phyloP scores from a whole-genome alignment of 2,888 invertebrate genomes.

The Ctenicera cuprea region DNA sequence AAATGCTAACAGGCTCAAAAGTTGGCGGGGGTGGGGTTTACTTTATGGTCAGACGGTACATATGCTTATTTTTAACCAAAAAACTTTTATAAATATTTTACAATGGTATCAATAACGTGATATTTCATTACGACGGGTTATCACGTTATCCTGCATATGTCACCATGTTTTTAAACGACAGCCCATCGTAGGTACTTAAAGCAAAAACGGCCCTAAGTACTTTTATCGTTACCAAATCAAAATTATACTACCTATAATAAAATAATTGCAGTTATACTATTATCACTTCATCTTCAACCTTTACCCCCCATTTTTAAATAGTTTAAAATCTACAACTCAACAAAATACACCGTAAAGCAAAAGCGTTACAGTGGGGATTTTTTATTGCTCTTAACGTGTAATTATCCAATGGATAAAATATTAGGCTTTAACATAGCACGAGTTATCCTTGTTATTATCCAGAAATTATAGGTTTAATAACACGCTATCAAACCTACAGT shows the following conservation, averaged over 20 bases:
- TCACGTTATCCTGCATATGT: slow-evolving; percentile 4
- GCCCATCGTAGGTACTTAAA: background rate
- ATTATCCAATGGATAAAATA: slow-evolving; percentile 47
- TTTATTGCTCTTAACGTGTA: slow-evolving; percentile 37
- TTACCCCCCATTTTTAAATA: background rate
- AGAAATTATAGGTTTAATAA: slow-evolving; percentile 48
- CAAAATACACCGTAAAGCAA: background rate
- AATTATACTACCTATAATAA: background rate
- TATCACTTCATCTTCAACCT: background rate
- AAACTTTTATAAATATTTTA: background rate
- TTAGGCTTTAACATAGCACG: slow-evolving; percentile 44
- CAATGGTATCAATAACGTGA: background rate
- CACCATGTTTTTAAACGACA: background rate
- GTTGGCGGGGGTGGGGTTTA: too few relatives aligned
- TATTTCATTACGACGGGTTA: background rate
- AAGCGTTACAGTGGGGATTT: slow-evolving; percentile 37
- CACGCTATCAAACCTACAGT: slow-evolving; percentile 42
- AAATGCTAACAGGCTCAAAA: too few relatives aligned
- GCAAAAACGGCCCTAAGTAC: background rate
- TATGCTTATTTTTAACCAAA: too few relatives aligned
- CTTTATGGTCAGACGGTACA: too few relatives aligned
- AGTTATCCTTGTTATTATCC: slow-evolving; percentile 45
- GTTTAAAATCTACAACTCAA: slow-evolving; percentile 7
- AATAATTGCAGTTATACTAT: background rate
- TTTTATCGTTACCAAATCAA: background rate